Evolutionary conservation across 2,888 invertebrate genomes (phyloP).

Genomic region (Leptodirus hochenwartii): DNA sequence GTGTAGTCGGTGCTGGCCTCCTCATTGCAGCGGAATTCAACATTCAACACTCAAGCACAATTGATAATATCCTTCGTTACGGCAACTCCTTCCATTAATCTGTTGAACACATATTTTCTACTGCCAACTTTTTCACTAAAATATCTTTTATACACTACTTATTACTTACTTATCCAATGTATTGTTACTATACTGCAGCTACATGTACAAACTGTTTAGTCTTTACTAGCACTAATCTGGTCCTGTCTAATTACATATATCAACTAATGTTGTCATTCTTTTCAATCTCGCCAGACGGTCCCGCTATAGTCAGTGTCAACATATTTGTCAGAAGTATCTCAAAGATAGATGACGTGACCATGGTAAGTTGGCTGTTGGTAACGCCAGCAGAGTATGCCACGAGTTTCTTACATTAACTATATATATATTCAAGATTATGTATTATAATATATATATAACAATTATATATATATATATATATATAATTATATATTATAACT

Average conservation of each 20-base stretch:
- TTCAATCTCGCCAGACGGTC: slow-evolving; percentile 52
- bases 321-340: slow-evolving; percentile 98
- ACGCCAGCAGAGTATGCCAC: slow-evolving; percentile 14
- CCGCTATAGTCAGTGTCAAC: slow-evolving; percentile 92
- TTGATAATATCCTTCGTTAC: too few species aligned
- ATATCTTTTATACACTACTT: too few species aligned
- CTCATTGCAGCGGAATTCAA: too few species aligned
- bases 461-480: slow-evolving; percentile 3
- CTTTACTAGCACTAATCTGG: slow-evolving; percentile 20
- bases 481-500: slow-evolving; percentile 5
- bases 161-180: too few species aligned
- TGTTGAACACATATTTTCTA: too few species aligned
- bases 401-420: slow-evolving; percentile 4
- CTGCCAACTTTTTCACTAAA: too few species aligned
- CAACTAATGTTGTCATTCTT: slow-evolving; percentile 8
- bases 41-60: too few species aligned
- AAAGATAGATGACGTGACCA: slow-evolving; percentile 97
- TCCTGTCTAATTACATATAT: slow-evolving; percentile 15
- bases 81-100: too few species aligned
- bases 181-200: too few species aligned
- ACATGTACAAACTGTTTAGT: too few species aligned
- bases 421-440: not conserved
- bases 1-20: too few species aligned
- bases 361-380: slow-evolving; percentile 64
- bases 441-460: slow-evolving; percentile 1